A percentile compares a stretch with the other conserved stretches of the same genome.
Evolutionary conservation across 1,140 invertebrate species (phyloP).

Genomic region (Trichonephila clavipes): DNA sequence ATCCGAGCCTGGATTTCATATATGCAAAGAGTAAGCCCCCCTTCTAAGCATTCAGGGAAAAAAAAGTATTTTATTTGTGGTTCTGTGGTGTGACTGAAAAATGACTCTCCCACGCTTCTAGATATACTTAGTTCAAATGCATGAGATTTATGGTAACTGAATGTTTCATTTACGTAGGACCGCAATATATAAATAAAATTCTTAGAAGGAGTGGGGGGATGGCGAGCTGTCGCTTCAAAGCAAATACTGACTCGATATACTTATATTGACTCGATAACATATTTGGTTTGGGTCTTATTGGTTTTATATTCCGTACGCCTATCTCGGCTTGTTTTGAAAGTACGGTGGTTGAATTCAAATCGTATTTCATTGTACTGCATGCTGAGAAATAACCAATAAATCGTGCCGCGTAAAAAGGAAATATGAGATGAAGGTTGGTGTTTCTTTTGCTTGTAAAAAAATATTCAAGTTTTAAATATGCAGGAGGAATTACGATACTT

Average conservation of each 20-base stretch:
- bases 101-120: constrained; percentile 48
- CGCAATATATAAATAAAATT: constrained; percentile 53
- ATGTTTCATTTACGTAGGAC: constrained; percentile 70
- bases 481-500: too few species aligned
- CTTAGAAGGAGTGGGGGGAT: background rate
- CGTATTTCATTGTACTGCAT: constrained; percentile 41
- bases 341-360: constrained; percentile 39
- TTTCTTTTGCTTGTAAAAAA: background rate
- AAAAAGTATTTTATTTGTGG: constrained; percentile 73
- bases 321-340: constrained; percentile 42
- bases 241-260: constrained; percentile 65
- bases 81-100: constrained; percentile 69
- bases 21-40: constrained; percentile 64
- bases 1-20: constrained; percentile 71
- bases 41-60: constrained; percentile 37
- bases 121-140: constrained; percentile 67
- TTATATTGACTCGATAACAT: constrained; percentile 72
- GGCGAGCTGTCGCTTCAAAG: constrained; percentile 35
- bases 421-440: background rate
- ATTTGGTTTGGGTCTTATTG: constrained; percentile 65
- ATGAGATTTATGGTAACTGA: constrained; percentile 70
- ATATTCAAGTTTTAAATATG: background rate
- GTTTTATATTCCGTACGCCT: constrained; percentile 62
- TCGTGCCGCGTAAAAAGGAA: background rate
- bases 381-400: constrained; percentile 45